Percentiles rank a stretch among this genome's conserved stretches.
These are phyloP conservation scores for Drosophila paracracens DNA, from an alignment of 2,888 invertebrate genomes.

Conservation along the genomic window DNA sequence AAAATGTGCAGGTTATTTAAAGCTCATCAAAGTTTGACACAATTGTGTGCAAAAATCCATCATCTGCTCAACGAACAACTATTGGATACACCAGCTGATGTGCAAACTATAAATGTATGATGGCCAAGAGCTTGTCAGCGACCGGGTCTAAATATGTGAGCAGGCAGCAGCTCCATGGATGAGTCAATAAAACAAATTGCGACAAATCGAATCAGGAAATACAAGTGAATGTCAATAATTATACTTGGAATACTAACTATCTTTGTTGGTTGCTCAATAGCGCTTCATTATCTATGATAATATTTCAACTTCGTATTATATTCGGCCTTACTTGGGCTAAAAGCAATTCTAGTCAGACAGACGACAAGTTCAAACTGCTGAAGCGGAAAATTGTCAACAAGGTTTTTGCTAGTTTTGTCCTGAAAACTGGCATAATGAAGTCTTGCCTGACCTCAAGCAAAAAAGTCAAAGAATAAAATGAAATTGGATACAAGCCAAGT, in stretches of 20 bases:
- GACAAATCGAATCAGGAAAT: constrained; percentile 40
- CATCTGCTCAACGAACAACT: background rate
- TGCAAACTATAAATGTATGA: constrained; percentile 31
- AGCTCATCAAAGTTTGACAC: constrained; percentile 49
- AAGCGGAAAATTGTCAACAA: constrained; percentile 54
- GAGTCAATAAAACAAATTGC: constrained; percentile 8
- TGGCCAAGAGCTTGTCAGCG: constrained; percentile 9
- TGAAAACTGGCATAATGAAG: constrained; percentile 65
- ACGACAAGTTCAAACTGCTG: constrained; percentile 34
- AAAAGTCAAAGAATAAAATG: constrained; percentile 27
- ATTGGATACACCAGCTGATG: background rate
- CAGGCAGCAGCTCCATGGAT: background rate
- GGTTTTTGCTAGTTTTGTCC: constrained; percentile 52
- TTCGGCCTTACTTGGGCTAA: constrained; percentile 50
- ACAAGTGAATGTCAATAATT: constrained; percentile 58
- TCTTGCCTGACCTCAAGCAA: constrained; percentile 10
- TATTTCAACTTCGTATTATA: background rate
- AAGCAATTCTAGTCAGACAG: constrained; percentile 30
- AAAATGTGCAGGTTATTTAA: constrained; percentile 60
- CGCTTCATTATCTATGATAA: constrained; percentile 43
- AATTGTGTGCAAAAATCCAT: constrained; percentile 2
- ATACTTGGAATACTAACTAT: constrained; percentile 43
- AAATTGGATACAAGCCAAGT: constrained; percentile 67
- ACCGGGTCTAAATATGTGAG: background rate
- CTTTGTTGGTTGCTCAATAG: constrained; percentile 24